These are phyloP conservation scores for Leucosticte australis DNA, from an alignment of 2,113 vertebrate species.

Conservation along the genomic window DNA sequence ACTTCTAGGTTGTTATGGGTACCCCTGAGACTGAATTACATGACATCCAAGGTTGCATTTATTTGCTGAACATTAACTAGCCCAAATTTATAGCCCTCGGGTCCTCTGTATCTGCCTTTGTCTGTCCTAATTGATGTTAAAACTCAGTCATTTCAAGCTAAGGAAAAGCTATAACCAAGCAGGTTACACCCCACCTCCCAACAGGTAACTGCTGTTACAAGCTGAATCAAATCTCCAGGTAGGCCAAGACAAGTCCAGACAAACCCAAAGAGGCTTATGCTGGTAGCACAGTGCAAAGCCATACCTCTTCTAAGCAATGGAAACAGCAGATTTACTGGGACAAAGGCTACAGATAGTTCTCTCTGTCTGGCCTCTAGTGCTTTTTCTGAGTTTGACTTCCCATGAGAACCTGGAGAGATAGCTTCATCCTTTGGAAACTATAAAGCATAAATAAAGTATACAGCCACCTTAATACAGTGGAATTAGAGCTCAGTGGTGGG, in stretches of 20 bases:
- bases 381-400: background rate
- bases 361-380: background rate
- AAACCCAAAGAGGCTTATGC: background rate
- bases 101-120: background rate
- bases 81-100: fast-evolving
- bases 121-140: background rate
- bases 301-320: background rate
- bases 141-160: background rate
- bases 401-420: background rate
- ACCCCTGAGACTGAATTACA: background rate
- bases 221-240: background rate
- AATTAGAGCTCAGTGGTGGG: background rate
- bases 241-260: background rate
- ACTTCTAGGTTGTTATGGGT: background rate
- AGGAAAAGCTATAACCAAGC: background rate
- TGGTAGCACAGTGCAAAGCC: background rate
- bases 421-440: background rate
- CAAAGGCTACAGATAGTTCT: background rate
- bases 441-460: background rate
- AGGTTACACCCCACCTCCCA: background rate
- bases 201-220: background rate
- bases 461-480: background rate
- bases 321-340: background rate
- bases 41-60: background rate
- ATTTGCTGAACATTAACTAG: background rate